Percentiles rank a stretch among this genome's conserved stretches.
Conservation (phyloP, 1,140 invertebrate genomes). For the Linepithema humile region DNA sequence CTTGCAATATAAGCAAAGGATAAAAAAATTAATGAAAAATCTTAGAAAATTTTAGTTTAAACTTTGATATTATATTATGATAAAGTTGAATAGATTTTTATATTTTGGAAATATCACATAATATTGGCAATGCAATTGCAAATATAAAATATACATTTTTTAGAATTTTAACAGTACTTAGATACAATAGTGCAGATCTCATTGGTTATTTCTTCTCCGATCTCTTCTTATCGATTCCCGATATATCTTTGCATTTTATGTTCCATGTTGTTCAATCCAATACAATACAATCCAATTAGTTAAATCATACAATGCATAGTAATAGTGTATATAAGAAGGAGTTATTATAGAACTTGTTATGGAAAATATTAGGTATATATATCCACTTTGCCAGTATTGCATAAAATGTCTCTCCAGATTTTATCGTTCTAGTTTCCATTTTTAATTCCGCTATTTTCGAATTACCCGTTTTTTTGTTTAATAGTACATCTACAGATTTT, state of each 20-base stretch:
- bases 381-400: neutral
- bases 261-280: neutral
- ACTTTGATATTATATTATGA: neutral
- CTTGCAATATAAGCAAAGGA: no score
- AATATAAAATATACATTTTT: neutral
- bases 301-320: constrained; percentile 1
- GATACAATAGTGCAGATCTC: no score
- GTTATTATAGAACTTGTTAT: constrained; percentile 25
- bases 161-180: neutral
- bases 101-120: constrained; percentile 1
- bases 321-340: constrained; percentile 3
- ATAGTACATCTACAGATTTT: constrained; percentile 5
- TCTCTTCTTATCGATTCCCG: neutral
- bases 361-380: neutral
- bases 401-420: neutral
- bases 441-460: constrained; percentile 19
- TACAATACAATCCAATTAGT: constrained; percentile 35
- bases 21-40: no score
- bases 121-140: neutral
- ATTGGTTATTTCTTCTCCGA: neutral
- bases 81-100: no score
- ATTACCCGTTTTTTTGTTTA: constrained; percentile 1
- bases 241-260: constrained; percentile 1
- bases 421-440: constrained; percentile 18
- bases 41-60: neutral